These are phyloP conservation scores for Mixornis gularis DNA, from an alignment of 2,113 vertebrate species.

Conservation along the genomic window DNA sequence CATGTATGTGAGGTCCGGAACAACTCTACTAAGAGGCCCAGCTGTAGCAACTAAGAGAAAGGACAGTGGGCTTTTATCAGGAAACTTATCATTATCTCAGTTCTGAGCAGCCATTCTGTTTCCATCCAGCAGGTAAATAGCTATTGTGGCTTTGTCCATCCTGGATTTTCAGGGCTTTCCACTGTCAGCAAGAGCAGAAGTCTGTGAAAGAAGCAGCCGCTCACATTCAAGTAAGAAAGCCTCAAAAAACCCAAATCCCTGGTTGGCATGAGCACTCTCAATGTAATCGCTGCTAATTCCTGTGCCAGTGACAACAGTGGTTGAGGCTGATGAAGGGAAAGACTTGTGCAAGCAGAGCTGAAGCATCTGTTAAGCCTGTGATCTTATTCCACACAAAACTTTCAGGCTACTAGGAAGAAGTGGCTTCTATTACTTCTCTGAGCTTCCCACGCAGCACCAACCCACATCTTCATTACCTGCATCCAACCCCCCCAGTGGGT, in stretches of 20 bases:
- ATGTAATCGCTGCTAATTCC: not conserved
- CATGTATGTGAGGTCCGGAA: not conserved
- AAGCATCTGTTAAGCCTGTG: not conserved
- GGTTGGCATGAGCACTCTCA: not conserved
- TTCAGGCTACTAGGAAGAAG: not conserved
- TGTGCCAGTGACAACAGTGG: not conserved
- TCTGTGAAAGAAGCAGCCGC: not conserved
- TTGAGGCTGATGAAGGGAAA: not conserved
- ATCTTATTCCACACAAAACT: constrained; percentile 13
- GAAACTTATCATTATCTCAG: not conserved
- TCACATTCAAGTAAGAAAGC: not conserved
- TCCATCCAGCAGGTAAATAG: not conserved
- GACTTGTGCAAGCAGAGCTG: not conserved
- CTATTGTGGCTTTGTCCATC: not conserved
- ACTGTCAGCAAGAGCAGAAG: not conserved
- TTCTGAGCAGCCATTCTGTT: not conserved
- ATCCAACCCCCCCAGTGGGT: not conserved
- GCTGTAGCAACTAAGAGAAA: not conserved
- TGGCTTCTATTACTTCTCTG: not conserved
- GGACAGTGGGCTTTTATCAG: not conserved
- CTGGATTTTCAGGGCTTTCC: not conserved
- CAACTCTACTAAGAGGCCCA: not conserved
- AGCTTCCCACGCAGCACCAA: not conserved
- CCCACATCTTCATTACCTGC: not conserved
- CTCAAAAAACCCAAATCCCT: not conserved